phyloP scores from a whole-genome alignment of 2,113 vertebrate species.

The Todiramphus chloris region DNA sequence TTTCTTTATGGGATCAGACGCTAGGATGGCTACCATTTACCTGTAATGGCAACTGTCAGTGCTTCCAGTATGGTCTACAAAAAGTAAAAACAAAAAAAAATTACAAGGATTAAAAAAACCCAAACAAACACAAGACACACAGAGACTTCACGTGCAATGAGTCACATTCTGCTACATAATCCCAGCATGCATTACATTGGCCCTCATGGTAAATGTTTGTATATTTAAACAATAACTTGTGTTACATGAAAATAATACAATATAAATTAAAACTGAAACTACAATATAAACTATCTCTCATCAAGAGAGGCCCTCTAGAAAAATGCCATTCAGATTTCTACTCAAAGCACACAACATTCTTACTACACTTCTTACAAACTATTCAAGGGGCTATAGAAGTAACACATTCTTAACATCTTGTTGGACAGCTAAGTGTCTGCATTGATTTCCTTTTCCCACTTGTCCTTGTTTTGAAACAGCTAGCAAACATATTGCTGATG shows the following conservation, averaged over 20 bases:
- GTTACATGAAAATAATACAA: not conserved
- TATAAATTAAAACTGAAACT: not conserved
- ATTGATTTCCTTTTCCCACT: not conserved
- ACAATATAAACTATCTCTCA: too few relatives aligned
- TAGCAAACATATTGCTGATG: not conserved
- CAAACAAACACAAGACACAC: not conserved
- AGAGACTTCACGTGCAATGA: not conserved
- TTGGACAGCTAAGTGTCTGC: not conserved
- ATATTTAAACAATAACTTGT: not conserved
- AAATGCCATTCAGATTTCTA: not conserved
- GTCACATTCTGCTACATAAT: not conserved
- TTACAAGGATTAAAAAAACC: not conserved
- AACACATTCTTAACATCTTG: not conserved
- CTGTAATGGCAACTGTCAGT: slow-evolving; percentile 84
- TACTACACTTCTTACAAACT: not conserved
- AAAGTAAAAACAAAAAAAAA: slow-evolving; percentile 11
- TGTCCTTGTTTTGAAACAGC: not conserved
- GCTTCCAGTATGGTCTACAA: slow-evolving; percentile 90
- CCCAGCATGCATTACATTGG: not conserved
- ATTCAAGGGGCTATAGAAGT: not conserved
- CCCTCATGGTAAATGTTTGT: not conserved
- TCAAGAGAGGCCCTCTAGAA: not conserved
- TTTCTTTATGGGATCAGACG: not conserved
- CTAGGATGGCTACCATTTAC: slow-evolving; percentile 70
- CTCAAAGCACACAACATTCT: not conserved